phyloP scores from a whole-genome alignment of 1,140 invertebrate genomes.

The Cepaea nemoralis region DNA sequence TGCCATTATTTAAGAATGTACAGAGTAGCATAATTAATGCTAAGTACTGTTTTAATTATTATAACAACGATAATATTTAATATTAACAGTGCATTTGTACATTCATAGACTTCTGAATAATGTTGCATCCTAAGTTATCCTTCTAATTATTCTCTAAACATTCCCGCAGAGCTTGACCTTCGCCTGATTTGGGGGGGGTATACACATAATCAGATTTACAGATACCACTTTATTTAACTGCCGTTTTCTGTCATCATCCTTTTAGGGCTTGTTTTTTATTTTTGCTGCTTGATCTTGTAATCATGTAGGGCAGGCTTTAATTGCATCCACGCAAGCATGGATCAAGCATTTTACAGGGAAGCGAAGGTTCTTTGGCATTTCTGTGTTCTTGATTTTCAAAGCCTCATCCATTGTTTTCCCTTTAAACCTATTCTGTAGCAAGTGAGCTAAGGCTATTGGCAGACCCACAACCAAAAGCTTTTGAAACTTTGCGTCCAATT shows the following conservation, averaged over 20 bases:
- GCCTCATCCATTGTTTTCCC: conserved; percentile 98
- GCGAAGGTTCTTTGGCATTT: conserved; percentile 97
- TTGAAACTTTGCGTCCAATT: conserved; percentile 99
- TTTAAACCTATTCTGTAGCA: conserved; percentile 99
- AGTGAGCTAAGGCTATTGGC: conserved; percentile 97
- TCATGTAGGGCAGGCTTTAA: conserved; percentile 97
- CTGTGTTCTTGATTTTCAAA: conserved; percentile 93
- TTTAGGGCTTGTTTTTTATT: conserved; percentile 75
- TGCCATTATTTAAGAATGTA: too few species aligned
- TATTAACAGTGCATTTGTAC: too few species aligned
- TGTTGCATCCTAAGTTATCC: too few species aligned
- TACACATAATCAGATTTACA: not conserved
- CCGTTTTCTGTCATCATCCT: conserved; percentile 45
- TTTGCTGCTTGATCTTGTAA: conserved; percentile 89
- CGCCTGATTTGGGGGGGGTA: too few species aligned
- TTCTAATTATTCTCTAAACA: too few species aligned
- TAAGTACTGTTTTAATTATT: too few species aligned
- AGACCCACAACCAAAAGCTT: conserved; percentile 99
- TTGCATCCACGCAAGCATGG: conserved; percentile 99
- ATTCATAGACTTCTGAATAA: too few species aligned
- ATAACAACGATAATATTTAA: too few species aligned
- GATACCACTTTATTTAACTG: conserved; percentile 16
- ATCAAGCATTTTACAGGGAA: conserved; percentile 99
- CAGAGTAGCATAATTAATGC: too few species aligned
- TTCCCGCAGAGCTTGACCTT: too few species aligned